Evolutionary conservation across 2,888 invertebrate species (phyloP), one percentile per base, ranked within the genome.

Genomic region (Toxonevra muliebris): DNA sequence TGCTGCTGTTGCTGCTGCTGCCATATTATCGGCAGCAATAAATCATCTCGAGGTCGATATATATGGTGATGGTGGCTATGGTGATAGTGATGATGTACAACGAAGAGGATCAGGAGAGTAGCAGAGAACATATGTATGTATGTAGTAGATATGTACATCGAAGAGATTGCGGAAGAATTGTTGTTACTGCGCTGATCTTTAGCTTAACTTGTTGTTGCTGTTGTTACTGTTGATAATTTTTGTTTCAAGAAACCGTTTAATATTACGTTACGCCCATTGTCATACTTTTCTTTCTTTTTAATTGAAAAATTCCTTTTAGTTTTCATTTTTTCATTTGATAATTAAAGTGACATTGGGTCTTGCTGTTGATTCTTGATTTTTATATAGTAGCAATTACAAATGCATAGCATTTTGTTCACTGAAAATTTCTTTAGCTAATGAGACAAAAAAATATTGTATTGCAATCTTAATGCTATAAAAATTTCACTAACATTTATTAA

Each of bases 1-100:
- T 69, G 69, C 71, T 74, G 66, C 70, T 66, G 66, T 53, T 53
- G 69, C 60, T 69, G 69, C 71, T 74, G 66, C 70, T 66, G 66
- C 66, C 70, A 67, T 62, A 66, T 63, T 71, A 70, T 72, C 70
- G 65, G 57, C 66, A 61, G 62, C 68, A 66, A 72, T 71, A 74
- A 74, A 74, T 71, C 71, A 69, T 65, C 63, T 66, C 53, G 40
- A 69, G 66, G 68, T 67, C 68, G 61, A 64, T 71, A 60, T 54
- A 55, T 19, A 64, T 61, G 65, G 48, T 69, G 53, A 66, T 61
- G 60, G 30, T 30, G 30, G 30, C 30, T 30, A 2, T 30, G 42
- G 57, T 40, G 13, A 57, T 52, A 4, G 8, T 41, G 10, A 40
- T 52, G 52, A 52, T 61, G 52, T 13, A 64, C 10, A 52, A 53